Conservation (phyloP, 2,113 vertebrate species). For the Ursus arctos region DNA sequence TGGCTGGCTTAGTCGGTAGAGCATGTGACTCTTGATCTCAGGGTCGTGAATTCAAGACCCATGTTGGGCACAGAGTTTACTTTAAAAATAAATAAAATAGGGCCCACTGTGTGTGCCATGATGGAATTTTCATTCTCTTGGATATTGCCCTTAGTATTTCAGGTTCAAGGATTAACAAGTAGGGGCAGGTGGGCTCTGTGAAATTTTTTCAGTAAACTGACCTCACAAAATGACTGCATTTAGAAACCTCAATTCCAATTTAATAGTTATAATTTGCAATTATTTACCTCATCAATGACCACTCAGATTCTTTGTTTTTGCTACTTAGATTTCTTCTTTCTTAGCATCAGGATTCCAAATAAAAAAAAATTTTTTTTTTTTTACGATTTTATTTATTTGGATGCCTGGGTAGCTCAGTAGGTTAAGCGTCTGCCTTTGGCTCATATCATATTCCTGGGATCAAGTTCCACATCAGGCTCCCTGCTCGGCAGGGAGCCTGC, state of each 20-base stretch:
- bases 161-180: background rate
- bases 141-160: background rate
- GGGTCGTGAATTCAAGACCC: background rate
- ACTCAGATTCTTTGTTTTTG: slow-evolving; percentile 27
- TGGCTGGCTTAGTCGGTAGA: background rate
- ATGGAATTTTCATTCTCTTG: background rate
- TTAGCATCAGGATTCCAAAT: slow-evolving; percentile 22
- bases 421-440: background rate
- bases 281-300: background rate
- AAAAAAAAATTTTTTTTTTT: background rate
- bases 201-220: slow-evolving; percentile 17
- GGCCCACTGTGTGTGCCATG: background rate
- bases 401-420: background rate
- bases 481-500: too few relatives aligned
- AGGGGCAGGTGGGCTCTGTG: background rate
- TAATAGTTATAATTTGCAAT: slow-evolving; percentile 3
- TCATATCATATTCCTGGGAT: background rate
- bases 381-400: background rate
- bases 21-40: background rate
- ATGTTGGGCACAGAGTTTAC: background rate
- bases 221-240: background rate
- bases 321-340: background rate
- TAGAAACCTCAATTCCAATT: background rate
- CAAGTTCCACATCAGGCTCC: background rate
- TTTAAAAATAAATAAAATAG: background rate